Base-by-base conservation (phyloP, 1,140 invertebrate species). In the Bicyclus anynana region DNA sequence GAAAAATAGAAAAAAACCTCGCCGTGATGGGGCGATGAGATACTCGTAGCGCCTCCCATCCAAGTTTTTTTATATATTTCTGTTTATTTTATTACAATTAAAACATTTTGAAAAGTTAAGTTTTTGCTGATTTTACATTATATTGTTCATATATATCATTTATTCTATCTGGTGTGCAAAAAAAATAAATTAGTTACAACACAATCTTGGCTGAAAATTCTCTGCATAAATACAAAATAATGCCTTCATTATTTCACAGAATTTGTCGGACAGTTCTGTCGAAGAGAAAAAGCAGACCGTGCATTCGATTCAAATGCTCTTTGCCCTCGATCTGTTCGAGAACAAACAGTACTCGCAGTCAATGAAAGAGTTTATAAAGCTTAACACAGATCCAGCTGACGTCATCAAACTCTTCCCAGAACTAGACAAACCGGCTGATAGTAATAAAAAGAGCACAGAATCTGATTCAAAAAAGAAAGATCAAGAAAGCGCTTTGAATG, bases 351-450 rank as follows among this genome's bases (percentile, higher is more conserved):
- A 97, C 84, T 90, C 94, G 37, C 94, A 96, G 65, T 96, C 97
- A 0, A 97, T 99, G 95, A 92, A 94, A 56, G 93, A 98, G 69
- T 99, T 99, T 87, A 90, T 94, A 5, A 94, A 96, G 80, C 84
- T 98, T 5, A 93, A 94, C 50, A 98, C 96, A 35, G 97, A 99
- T 91, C 96, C 97, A 0, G 96, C 95, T 49, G 95, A 98, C 84
- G 97, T 99, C 0, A 99, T 99, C 67, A 93, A 96, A 56, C 84
- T 99, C 9, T 99, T 97, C 90, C 97, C 98, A 2, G 95, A 97
- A 77, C 87, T 98, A 35, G 90, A 98, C n/a, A 87, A 88, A 62
- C 51, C 72, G 7, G 60, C 81, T 16, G 93, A 93, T 69, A 87
- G 18, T 3, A 53, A 67, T 13, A 77, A 74, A 44, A 81, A 66